These are phyloP conservation scores for Chionomys nivalis DNA, from an alignment of 2,113 vertebrate species.

Conservation along the genomic window DNA sequence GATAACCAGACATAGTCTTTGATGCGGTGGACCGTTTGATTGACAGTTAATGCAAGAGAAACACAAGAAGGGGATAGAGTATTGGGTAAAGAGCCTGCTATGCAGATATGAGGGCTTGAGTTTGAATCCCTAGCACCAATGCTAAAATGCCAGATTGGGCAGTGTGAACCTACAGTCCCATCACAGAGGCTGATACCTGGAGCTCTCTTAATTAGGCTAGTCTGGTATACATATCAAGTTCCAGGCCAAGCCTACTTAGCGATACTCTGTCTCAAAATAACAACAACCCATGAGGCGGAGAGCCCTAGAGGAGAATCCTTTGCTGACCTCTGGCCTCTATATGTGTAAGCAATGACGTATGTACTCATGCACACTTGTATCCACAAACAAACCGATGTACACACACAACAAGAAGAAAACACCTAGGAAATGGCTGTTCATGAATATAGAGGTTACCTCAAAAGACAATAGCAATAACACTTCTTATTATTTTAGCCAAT, in stretches of 20 bases:
- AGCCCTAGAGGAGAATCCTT: not conserved
- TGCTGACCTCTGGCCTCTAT: not conserved
- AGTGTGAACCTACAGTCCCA: too few species aligned
- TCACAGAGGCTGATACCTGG: not conserved
- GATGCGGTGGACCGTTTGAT: not conserved
- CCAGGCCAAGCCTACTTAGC: not conserved
- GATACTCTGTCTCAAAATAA: not conserved
- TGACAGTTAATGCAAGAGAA: not conserved
- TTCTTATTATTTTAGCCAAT: not conserved
- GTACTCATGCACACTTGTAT: not conserved
- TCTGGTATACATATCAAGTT: not conserved
- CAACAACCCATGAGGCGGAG: not conserved
- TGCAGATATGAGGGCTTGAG: not conserved
- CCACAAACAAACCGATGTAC: not conserved
- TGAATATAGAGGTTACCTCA: not conserved
- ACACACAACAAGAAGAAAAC: not conserved
- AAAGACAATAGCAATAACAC: not conserved
- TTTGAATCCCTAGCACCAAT: not conserved
- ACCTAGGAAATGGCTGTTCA: not conserved
- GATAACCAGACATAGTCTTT: not conserved
- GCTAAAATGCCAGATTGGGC: not conserved
- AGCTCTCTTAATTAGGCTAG: not conserved
- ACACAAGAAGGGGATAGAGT: not conserved
- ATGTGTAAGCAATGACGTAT: not conserved
- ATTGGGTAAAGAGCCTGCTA: not conserved